Evolutionary conservation across 2,888 invertebrate species (phyloP).

Genomic region (Nymphalis polychloros): DNA sequence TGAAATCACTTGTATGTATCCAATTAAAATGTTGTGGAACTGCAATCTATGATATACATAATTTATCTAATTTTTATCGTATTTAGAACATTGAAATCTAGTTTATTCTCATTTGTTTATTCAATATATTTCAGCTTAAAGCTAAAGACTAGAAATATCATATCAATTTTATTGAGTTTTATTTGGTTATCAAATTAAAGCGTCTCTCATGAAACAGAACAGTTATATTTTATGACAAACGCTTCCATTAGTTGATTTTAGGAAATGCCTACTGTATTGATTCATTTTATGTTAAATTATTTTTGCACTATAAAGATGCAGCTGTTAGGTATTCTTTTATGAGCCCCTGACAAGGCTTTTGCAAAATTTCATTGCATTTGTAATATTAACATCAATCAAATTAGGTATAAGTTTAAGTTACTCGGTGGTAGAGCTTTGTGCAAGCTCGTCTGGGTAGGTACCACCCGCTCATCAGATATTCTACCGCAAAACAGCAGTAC

Average conservation of each 20-base stretch:
- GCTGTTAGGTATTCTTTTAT: too few relatives aligned
- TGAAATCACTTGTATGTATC: background rate
- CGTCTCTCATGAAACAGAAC: background rate
- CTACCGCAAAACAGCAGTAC: too few relatives aligned
- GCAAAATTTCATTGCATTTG: too few relatives aligned
- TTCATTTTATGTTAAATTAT: too few relatives aligned
- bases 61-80: conserved; percentile 13
- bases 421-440: too few relatives aligned
- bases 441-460: too few relatives aligned
- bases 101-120: conserved; percentile 18
- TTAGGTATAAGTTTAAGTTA: too few relatives aligned
- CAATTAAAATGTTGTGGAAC: conserved; percentile 14
- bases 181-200: background rate
- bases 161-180: conserved; percentile 5
- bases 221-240: background rate
- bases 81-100: conserved; percentile 20
- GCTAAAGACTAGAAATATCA: conserved; percentile 1
- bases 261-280: too few relatives aligned
- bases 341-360: too few relatives aligned
- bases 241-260: background rate
- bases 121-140: conserved; percentile 13
- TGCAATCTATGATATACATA: conserved; percentile 11
- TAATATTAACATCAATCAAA: too few relatives aligned
- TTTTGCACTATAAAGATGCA: too few relatives aligned
- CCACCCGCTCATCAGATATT: too few relatives aligned